Conservation (phyloP, 2,113 vertebrate species). For the Phoenicopterus ruber region DNA sequence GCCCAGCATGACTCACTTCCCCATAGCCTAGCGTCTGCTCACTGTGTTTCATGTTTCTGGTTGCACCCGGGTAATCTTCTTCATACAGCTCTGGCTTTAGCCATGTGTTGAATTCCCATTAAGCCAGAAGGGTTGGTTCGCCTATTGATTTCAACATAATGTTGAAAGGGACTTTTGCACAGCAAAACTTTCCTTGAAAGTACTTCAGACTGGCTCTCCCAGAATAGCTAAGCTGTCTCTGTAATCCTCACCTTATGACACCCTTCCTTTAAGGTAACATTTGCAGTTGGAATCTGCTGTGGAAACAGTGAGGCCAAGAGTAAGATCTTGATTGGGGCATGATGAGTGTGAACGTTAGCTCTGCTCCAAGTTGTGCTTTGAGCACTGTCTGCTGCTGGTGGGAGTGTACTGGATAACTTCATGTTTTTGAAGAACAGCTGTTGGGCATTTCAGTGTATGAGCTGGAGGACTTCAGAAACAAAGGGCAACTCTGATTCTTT, state of each 20-base stretch:
- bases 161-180: background rate
- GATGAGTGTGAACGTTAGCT: background rate
- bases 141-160: background rate
- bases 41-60: background rate
- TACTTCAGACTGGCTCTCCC: background rate
- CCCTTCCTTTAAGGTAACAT: background rate
- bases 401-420: background rate
- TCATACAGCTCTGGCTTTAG: background rate
- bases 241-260: background rate
- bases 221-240: background rate
- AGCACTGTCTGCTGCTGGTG: background rate
- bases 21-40: background rate
- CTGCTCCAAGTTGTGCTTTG: background rate
- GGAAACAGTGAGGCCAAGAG: background rate
- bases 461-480: background rate
- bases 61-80: background rate
- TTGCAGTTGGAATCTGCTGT: background rate
- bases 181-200: background rate
- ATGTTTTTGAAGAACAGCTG: background rate
- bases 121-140: background rate
- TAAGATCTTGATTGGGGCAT: background rate
- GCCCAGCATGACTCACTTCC: background rate
- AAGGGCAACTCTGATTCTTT: background rate
- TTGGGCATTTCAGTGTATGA: background rate
- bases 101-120: fast-evolving